Percentiles rank a stretch among this genome's conserved stretches.
phyloP scores from a whole-genome alignment of 1,140 invertebrate genomes.

The Scylla paramamosain region DNA sequence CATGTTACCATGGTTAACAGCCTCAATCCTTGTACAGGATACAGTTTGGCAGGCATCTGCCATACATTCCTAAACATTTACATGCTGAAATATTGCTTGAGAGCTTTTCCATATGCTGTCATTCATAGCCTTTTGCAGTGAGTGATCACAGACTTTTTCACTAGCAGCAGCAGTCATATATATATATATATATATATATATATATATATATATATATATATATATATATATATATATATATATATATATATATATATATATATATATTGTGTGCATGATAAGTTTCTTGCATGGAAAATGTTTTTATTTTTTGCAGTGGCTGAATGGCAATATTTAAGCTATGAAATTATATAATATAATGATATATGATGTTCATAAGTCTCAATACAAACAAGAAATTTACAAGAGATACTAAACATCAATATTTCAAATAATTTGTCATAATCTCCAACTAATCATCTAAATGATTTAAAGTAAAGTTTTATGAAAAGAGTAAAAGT shows the following conservation, averaged over 20 bases:
- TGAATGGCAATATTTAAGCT: background rate
- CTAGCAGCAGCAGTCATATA: background rate
- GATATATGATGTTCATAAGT: background rate
- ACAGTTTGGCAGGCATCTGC: background rate
- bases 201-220: conserved; percentile 12
- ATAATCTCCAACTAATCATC: background rate
- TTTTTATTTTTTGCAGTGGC: background rate
- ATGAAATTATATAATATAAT: background rate
- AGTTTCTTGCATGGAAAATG: background rate
- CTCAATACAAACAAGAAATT: background rate
- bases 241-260: background rate
- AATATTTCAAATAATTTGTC: background rate
- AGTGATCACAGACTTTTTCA: background rate
- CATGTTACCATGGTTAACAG: too few species aligned
- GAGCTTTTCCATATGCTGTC: background rate
- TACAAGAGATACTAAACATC: background rate
- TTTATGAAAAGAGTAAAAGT: background rate
- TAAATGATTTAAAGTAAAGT: background rate
- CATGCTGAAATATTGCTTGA: background rate
- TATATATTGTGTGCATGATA: background rate
- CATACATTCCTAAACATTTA: background rate
- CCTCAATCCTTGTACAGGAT: too few species aligned
- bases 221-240: conserved; percentile 12
- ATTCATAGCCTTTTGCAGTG: background rate
- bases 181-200: conserved; percentile 2